These are phyloP conservation scores for Plectropomus leopardus DNA, from an alignment of 2,113 vertebrate species.

Conservation along the genomic window DNA sequence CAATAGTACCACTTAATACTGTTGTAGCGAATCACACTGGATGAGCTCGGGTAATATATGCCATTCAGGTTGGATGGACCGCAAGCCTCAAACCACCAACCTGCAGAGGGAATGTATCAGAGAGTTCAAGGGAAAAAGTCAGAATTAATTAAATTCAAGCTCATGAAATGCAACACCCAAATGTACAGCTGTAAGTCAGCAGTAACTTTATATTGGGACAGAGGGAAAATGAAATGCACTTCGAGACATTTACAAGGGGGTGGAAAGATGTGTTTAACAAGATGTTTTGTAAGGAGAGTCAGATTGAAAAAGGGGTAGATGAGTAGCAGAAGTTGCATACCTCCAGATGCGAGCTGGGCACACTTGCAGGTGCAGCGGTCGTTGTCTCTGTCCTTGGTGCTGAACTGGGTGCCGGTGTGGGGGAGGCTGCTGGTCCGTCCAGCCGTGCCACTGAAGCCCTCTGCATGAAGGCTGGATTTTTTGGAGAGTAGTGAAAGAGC, in stretches of 20 bases:
- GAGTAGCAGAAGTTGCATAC: slow-evolving; percentile 59
- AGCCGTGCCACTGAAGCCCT: slow-evolving; percentile 83
- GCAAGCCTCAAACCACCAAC: slow-evolving; percentile 91
- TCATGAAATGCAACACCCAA: slow-evolving; percentile 61
- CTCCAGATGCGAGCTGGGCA: slow-evolving; percentile 85
- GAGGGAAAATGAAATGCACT: slow-evolving; percentile 61
- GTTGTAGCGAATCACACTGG: slow-evolving; percentile 84
- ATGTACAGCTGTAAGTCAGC: slow-evolving; percentile 58
- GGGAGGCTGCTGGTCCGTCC: slow-evolving; percentile 85
- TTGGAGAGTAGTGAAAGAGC: not conserved
- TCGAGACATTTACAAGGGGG: slow-evolving; percentile 61
- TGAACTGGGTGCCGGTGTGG: slow-evolving; percentile 84
- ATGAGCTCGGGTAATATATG: slow-evolving; percentile 84
- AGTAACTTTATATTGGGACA: slow-evolving; percentile 62
- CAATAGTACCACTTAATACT: slow-evolving; percentile 92
- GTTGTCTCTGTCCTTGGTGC: slow-evolving; percentile 87
- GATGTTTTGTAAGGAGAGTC: slow-evolving; percentile 24
- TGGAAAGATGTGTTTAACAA: slow-evolving; percentile 44
- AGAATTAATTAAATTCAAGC: slow-evolving; percentile 50
- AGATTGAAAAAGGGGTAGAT: slow-evolving; percentile 8
- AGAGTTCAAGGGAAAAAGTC: slow-evolving; percentile 51
- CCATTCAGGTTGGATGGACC: slow-evolving; percentile 90
- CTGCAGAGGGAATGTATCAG: slow-evolving; percentile 63
- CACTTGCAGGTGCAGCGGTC: slow-evolving; percentile 86
- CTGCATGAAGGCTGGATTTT: slow-evolving; percentile 76